phyloP scores from a whole-genome alignment of 2,888 invertebrate genomes.

The Eilema caniola region DNA sequence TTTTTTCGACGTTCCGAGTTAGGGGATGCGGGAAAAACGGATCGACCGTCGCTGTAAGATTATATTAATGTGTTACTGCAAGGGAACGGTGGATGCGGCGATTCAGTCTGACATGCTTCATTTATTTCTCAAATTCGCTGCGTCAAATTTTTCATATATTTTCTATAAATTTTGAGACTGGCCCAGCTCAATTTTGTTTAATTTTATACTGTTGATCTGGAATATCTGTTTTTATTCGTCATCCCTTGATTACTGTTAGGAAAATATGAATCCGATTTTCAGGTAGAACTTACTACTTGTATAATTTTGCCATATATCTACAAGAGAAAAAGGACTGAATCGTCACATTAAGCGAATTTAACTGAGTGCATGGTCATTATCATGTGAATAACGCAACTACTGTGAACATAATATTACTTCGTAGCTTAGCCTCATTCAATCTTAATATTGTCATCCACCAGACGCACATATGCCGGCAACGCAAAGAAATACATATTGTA shows the following conservation, averaged over 20 bases:
- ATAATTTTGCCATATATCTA: neutral
- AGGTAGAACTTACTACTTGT: neutral
- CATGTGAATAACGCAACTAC: constrained; percentile 45
- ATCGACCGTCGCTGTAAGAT: constrained; percentile 97
- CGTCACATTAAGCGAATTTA: constrained; percentile 44
- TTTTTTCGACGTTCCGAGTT: constrained; percentile 90
- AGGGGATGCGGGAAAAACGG: constrained; percentile 99
- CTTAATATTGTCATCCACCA: neutral
- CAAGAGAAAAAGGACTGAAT: too few species aligned
- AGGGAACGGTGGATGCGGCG: constrained; percentile 44
- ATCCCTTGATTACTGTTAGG: neutral
- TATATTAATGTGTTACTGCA: constrained; percentile 32
- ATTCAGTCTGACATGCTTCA: constrained; percentile 37
- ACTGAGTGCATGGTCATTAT: constrained; percentile 37
- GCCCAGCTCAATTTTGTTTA: neutral
- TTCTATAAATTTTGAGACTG: neutral
- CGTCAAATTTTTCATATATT: neutral
- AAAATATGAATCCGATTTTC: neutral
- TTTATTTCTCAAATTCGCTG: neutral
- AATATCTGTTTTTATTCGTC: neutral
- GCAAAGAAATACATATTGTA: neutral
- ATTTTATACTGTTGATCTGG: neutral
- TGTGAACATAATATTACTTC: neutral
- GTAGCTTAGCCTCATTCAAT: neutral
- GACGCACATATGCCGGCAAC: neutral